Conservation (phyloP, 2,888 invertebrate genomes). For the Acrobasis repandana region DNA sequence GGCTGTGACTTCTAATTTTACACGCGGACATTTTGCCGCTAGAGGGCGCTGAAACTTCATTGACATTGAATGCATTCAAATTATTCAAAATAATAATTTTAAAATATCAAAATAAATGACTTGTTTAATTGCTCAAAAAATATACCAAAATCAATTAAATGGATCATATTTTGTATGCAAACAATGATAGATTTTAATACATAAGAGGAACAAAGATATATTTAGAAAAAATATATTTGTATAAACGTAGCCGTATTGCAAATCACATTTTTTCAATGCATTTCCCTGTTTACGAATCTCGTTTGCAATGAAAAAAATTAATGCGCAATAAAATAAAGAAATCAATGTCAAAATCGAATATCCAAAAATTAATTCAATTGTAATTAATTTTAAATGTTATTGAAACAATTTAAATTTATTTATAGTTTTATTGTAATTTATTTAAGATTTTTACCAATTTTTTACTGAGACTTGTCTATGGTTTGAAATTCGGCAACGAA, state of each 20-base stretch:
- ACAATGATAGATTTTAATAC: neutral
- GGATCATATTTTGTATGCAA: neutral
- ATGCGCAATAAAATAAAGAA: neutral
- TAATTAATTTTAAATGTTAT: no score
- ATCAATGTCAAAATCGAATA: neutral
- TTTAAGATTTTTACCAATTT: no score
- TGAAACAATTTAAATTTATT: no score
- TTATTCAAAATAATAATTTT: constrained; percentile 21
- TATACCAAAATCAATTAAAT: neutral
- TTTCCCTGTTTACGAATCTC: constrained; percentile 27
- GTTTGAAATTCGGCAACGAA: no score
- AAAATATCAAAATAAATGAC: neutral
- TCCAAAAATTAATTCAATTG: neutral
- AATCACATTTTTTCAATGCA: constrained; percentile 50
- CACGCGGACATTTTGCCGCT: constrained; percentile 62
- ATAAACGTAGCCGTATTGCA: constrained; percentile 44
- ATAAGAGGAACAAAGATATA: neutral
- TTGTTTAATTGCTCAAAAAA: neutral
- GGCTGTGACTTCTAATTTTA: constrained; percentile 82
- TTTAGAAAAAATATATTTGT: constrained; percentile 5
- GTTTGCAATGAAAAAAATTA: constrained; percentile 1
- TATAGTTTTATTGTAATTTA: no score
- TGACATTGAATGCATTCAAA: constrained; percentile 55
- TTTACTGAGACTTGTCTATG: no score
- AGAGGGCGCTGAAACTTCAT: constrained; percentile 66